A percentile compares a stretch with the other conserved stretches of the same genome.
Conservation (phyloP, 2,113 vertebrate genomes). For the Phrynosoma blainvillii region DNA sequence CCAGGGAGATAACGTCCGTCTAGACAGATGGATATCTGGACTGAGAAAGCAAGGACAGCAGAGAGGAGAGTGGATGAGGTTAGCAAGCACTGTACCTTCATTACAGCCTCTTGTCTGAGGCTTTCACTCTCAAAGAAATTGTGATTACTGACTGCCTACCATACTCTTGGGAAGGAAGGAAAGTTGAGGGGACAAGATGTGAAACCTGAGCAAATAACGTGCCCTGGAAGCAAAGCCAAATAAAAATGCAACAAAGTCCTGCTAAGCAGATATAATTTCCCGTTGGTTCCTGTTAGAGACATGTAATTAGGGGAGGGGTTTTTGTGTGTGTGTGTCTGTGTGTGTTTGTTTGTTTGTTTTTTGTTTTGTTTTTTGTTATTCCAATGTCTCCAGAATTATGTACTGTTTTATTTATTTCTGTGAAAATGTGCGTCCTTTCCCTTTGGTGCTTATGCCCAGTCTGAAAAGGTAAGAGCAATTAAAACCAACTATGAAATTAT, state of each 20-base stretch:
- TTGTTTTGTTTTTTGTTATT: too few species aligned
- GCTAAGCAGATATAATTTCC: background rate
- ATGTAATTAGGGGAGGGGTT: background rate
- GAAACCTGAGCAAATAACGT: slow-evolving; percentile 28
- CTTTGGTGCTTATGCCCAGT: background rate
- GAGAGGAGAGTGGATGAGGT: slow-evolving; percentile 58
- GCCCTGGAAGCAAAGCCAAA: background rate
- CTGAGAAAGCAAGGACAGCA: slow-evolving; percentile 65
- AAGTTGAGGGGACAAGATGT: slow-evolving; percentile 32
- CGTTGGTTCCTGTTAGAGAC: background rate
- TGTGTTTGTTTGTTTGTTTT: too few species aligned
- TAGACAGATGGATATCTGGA: slow-evolving; percentile 69
- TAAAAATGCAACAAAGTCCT: background rate
- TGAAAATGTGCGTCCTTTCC: background rate
- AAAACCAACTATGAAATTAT: background rate
- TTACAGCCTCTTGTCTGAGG: slow-evolving; percentile 58
- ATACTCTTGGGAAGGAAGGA: slow-evolving; percentile 41
- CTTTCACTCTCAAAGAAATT: slow-evolving; percentile 44
- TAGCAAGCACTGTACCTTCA: slow-evolving; percentile 51
- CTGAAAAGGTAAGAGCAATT: background rate
- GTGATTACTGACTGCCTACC: slow-evolving; percentile 45
- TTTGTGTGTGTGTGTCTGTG: too few species aligned
- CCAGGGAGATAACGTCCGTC: slow-evolving; percentile 69
- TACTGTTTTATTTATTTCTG: background rate
- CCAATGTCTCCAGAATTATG: background rate